A percentile compares a stretch with the other conserved stretches of the same genome.
phyloP scores from a whole-genome alignment of 2,797 vertebrate genomes.

The Erithacus rubecula region DNA sequence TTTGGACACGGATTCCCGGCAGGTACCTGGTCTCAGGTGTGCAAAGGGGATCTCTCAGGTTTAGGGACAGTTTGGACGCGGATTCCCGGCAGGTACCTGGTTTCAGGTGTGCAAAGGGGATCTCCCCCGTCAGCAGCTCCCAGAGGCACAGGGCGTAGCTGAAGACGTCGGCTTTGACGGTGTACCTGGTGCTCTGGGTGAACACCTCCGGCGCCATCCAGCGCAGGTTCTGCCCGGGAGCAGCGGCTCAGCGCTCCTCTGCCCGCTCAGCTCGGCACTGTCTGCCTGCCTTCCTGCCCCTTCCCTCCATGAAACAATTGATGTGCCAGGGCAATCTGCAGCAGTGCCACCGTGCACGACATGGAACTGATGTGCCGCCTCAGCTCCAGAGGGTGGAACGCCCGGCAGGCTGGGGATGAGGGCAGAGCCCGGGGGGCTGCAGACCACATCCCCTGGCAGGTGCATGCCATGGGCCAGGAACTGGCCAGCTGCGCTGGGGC shows the following conservation, averaged over 20 bases:
- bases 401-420: not conserved
- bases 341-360: not conserved
- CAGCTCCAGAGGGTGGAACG: not conserved
- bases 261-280: no score
- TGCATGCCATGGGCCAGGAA: no score
- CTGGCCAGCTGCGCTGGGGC: not conserved
- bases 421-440: not conserved
- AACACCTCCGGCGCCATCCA: constrained; percentile 98
- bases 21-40: no score
- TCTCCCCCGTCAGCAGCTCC: constrained; percentile 93
- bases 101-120: constrained; percentile 95
- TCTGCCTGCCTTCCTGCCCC: no score
- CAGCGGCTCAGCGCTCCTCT: no score
- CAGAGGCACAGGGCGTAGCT: constrained; percentile 95
- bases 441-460: no score
- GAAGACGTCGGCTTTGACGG: constrained; percentile 94
- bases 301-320: not conserved
- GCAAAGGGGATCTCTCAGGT: not conserved
- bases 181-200: constrained; percentile 93
- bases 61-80: not conserved
- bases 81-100: constrained; percentile 78
- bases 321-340: not conserved
- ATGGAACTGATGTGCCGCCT: rapidly evolving
- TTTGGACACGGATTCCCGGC: no score
- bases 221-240: constrained; percentile 85